Conservation (phyloP, 2,113 vertebrate species). For the Mormyrus iriodes region DNA sequence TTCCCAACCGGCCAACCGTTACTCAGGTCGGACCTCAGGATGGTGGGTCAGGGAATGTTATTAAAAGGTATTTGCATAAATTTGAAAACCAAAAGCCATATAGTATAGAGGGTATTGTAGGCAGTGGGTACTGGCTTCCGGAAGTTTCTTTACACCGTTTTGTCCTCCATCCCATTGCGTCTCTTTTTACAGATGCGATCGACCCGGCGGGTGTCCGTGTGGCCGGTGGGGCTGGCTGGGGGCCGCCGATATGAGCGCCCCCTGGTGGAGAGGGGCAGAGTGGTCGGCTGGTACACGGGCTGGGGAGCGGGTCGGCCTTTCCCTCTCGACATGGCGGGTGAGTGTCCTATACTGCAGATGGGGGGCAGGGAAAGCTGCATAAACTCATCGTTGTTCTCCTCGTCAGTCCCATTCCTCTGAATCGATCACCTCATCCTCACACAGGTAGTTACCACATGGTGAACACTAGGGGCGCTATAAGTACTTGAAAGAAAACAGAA, state of each 20-base stretch:
- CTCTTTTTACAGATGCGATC: constrained; percentile 63
- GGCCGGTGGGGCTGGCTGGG: constrained; percentile 73
- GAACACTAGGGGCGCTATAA: not conserved
- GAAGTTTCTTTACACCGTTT: not conserved
- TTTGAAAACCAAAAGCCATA: not conserved
- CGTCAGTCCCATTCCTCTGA: not conserved
- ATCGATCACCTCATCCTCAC: not conserved
- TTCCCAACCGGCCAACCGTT: not conserved
- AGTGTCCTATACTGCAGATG: constrained; percentile 23
- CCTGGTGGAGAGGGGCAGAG: constrained; percentile 66
- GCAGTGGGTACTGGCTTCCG: not conserved
- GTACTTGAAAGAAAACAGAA: not conserved
- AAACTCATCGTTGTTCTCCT: not conserved
- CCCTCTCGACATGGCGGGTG: constrained; percentile 78
- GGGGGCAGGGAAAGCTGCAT: not conserved
- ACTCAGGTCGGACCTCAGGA: not conserved
- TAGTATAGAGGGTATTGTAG: not conserved
- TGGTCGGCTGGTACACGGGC: constrained; percentile 76
- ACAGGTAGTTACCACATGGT: not conserved
- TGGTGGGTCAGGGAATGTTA: not conserved
- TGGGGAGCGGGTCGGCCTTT: constrained; percentile 75
- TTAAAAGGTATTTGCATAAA: not conserved
- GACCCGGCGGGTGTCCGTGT: constrained; percentile 69
- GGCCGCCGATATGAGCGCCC: constrained; percentile 74
- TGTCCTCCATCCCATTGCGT: not conserved